A percentile compares a stretch with the other conserved stretches of the same genome.
Evolutionary conservation across 2,113 vertebrate species (phyloP).

Genomic region (Suricata suricatta): DNA sequence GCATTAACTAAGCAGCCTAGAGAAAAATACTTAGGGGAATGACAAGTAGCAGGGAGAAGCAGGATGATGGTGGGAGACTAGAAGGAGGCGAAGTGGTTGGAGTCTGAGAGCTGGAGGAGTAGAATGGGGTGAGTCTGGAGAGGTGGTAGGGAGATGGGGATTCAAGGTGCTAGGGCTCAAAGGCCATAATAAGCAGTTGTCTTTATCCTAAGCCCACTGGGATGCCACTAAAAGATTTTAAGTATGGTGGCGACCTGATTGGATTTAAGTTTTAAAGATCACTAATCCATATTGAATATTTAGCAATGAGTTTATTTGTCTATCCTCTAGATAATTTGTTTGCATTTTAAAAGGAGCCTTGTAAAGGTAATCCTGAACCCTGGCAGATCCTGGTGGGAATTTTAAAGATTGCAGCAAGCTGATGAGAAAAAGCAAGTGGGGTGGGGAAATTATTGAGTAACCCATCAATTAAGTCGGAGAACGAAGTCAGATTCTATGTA

Average conservation of each 20-base stretch:
- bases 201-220: constrained; percentile 28
- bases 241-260: background rate
- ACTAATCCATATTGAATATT: constrained; percentile 51
- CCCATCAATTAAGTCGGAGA: constrained; percentile 44
- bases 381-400: constrained; percentile 46
- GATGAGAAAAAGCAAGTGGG: constrained; percentile 20
- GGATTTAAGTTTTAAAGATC: constrained; percentile 67
- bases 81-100: background rate
- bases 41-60: background rate
- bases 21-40: background rate
- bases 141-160: background rate
- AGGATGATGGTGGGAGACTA: background rate
- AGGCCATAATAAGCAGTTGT: background rate
- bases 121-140: background rate
- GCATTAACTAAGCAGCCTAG: background rate
- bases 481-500: constrained; percentile 11
- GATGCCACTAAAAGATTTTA: constrained; percentile 33
- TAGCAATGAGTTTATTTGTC: constrained; percentile 58
- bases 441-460: constrained; percentile 35
- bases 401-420: constrained; percentile 41
- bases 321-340: constrained; percentile 8
- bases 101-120: background rate
- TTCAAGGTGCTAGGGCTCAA: background rate
- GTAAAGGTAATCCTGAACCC: constrained; percentile 29
- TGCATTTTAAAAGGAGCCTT: constrained; percentile 27